Evolutionary conservation across 2,888 invertebrate genomes (phyloP).

Genomic region (Luperina testacea): DNA sequence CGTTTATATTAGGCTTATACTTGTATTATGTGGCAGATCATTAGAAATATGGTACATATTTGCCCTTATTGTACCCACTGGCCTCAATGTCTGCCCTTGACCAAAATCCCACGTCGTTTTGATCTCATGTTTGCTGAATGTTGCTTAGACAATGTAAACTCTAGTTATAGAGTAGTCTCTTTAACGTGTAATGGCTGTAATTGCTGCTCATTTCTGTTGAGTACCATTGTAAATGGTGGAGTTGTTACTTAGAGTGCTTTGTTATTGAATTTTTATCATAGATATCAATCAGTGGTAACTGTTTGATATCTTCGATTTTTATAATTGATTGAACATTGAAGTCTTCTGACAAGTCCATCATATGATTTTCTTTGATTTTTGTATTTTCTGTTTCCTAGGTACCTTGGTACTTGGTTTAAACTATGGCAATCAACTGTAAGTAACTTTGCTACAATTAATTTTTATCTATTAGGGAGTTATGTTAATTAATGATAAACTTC

Average conservation of each 20-base stretch:
- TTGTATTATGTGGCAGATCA: conserved; percentile 15
- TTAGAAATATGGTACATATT: conserved; percentile 34
- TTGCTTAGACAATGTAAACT: conserved; percentile 31
- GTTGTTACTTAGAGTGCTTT: conserved; percentile 10
- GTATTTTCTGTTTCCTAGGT: background rate
- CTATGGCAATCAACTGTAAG: background rate
- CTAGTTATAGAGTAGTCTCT: conserved; percentile 36
- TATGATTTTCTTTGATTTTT: background rate
- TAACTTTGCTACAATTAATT: conserved; percentile 26
- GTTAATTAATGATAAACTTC: conserved; percentile 31
- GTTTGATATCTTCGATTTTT: conserved; percentile 16
- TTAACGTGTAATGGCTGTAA: conserved; percentile 35
- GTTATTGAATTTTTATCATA: background rate
- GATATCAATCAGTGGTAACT: conserved; percentile 10
- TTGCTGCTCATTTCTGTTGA: conserved; percentile 32
- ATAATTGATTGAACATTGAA: conserved; percentile 11
- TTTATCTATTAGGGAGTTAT: conserved; percentile 16
- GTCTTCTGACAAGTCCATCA: background rate
- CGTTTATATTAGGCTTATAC: conserved; percentile 13
- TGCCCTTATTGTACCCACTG: conserved; percentile 43
- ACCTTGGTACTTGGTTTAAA: background rate
- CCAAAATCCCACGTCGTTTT: conserved; percentile 54
- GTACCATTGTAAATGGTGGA: background rate
- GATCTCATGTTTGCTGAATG: conserved; percentile 40
- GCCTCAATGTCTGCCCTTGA: conserved; percentile 60